Conservation (phyloP, 1,140 invertebrate species). For the Halotydeus destructor region DNA sequence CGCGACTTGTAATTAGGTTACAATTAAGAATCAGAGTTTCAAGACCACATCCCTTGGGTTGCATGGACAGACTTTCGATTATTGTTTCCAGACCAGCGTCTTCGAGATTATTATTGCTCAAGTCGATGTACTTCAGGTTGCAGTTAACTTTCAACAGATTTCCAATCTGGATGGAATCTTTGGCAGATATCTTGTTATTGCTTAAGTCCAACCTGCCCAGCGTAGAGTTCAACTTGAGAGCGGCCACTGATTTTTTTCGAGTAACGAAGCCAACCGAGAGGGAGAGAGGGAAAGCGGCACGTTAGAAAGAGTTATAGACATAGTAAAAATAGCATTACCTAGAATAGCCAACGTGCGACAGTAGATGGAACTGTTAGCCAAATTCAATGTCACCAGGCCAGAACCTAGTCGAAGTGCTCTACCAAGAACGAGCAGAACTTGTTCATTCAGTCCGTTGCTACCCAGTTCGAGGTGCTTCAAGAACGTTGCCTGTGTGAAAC, state of each 20-base stretch:
- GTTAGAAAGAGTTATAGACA: slow-evolving; percentile 4
- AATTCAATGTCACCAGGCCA: slow-evolving; percentile 43
- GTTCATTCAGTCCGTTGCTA: slow-evolving; percentile 41
- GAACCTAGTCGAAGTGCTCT: slow-evolving; percentile 41
- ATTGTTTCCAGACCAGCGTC: slow-evolving; percentile 17
- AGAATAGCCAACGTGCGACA: slow-evolving; percentile 40
- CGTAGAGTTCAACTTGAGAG: slow-evolving; percentile 52
- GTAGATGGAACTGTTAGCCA: slow-evolving; percentile 46
- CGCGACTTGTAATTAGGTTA: slow-evolving; percentile 53
- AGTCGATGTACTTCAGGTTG: slow-evolving; percentile 50
- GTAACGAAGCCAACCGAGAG: background rate
- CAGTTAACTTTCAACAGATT: slow-evolving; percentile 42
- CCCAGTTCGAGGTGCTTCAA: slow-evolving; percentile 43
- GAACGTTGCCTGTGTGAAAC: slow-evolving; percentile 36
- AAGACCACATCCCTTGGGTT: slow-evolving; percentile 33
- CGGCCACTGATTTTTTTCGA: slow-evolving; percentile 34
- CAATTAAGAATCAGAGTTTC: slow-evolving; percentile 60
- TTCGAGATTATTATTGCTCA: slow-evolving; percentile 34
- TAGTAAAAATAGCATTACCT: slow-evolving; percentile 28
- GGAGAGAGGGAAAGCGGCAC: background rate
- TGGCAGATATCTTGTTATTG: slow-evolving; percentile 48
- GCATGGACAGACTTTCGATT: slow-evolving; percentile 17
- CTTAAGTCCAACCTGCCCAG: slow-evolving; percentile 58
- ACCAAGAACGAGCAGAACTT: slow-evolving; percentile 41
- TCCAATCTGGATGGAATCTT: slow-evolving; percentile 54